Evolutionary conservation across 2,113 vertebrate species (phyloP), one percentile per base, ranked within the genome.

Genomic region (Pavo muticus): DNA sequence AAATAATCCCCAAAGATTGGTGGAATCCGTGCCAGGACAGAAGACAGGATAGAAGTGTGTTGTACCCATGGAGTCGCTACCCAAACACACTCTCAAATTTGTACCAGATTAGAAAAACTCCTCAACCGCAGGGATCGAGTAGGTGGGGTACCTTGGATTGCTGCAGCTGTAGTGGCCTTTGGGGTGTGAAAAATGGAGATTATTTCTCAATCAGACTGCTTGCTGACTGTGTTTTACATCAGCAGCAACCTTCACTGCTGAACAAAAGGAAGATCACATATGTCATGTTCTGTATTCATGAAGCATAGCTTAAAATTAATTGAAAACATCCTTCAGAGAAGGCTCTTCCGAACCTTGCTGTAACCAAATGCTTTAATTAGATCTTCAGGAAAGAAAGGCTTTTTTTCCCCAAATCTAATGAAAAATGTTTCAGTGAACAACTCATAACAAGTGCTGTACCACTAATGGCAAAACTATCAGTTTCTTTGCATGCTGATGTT

Each of bases 301-400:
- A 84, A 95, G 74, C 14, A 80, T 29, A 87, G 37, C 32, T 77
- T 90, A 71, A 74, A 84, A 84, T 78, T 40, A 76, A 90, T 47
- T 60, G 42, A 84, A 77, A 74, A 81, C 19, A 39, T 35, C n/a
- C 65, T 81, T 71, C 69, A 93, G 60, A 80, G 39, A 74, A 84
- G 29, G 32, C 29, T 77, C 30, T 73, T 74, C 39, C 48, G 71
- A 69, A 59, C 32, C 61, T 27, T 68, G 21, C 7, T 3, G 2
- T 40, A 76, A 39, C 39, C 90, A 30, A 68, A 60, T 50, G 56
- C 42, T 64, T 70, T 59, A 45, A 54, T 3, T 52, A 83, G 32
- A 20, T 63, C 25, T 71, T 64, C 45, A 57, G 37, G 44, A 77
- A 91, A 71, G 39, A 64, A 45, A 71, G 45, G 11, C 1, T 27